Percentiles rank a stretch among this genome's conserved stretches.
Evolutionary conservation across 2,888 invertebrate species (phyloP).

Genomic region (Philonicus albiceps): DNA sequence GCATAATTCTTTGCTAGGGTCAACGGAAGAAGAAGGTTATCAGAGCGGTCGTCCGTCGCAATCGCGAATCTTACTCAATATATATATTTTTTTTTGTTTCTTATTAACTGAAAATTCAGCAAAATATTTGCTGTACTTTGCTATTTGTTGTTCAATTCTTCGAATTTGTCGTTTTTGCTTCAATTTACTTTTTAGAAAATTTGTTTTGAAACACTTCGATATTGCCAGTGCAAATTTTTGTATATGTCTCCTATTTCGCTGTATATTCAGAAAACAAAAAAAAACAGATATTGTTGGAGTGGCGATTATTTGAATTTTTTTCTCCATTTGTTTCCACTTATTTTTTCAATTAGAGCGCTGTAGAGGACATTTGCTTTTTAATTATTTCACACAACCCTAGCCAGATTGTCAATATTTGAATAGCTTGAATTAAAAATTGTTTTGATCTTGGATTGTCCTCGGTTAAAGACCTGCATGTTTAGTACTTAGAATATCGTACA

Average conservation of each 20-base stretch:
- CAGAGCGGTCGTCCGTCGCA: not conserved
- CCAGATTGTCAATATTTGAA: not conserved
- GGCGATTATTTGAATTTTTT: not conserved
- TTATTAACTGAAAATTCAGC: not conserved
- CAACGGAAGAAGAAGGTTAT: constrained; percentile 7
- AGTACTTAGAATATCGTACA: not conserved
- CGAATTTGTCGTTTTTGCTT: not conserved
- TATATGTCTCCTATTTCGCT: not conserved
- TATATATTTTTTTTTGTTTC: too few relatives aligned
- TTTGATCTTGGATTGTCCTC: not conserved
- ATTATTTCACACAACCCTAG: not conserved
- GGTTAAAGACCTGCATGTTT: not conserved
- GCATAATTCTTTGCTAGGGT: not conserved
- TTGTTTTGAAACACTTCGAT: not conserved
- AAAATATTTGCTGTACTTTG: not conserved
- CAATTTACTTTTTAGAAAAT: not conserved
- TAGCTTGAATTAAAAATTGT: not conserved
- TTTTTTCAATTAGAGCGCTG: not conserved
- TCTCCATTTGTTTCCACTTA: not conserved
- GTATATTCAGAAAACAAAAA: not conserved
- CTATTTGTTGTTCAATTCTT: not conserved
- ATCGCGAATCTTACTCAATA: not conserved
- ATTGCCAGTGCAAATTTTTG: not conserved
- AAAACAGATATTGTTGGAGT: not conserved
- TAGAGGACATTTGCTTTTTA: not conserved